Evolutionary conservation across 2,888 invertebrate genomes (phyloP), one percentile per base, ranked within the genome.

Genomic region (Parnassius apollo): DNA sequence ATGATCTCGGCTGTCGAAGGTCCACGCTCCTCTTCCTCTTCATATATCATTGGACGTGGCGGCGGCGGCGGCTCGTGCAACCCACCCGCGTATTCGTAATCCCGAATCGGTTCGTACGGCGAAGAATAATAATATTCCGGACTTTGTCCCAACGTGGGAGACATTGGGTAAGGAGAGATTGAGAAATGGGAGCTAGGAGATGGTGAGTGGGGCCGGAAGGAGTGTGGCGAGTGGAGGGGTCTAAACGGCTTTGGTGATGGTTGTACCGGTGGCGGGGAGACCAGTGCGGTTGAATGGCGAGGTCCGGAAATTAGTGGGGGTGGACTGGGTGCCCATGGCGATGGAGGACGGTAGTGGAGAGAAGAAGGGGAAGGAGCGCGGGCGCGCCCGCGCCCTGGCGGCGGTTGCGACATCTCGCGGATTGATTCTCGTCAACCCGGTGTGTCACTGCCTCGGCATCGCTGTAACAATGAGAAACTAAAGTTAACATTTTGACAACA

Each of bases 1-100:
- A 98, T 97, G 75, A 97, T 97, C 86, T 97, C 97, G 55, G 97
- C 97, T 18, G 97, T 97, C 65, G 97, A 96, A 10, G 96, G 96
- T 53, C 97, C 96, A 71, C 95, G 93, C 69, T 95, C 95, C 79
- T 95, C 96, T 63, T 96, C 95, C 76, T 94, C 94, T 69, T 94
- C 92, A 73, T 93, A 93, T 68, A 93, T 92, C 92, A 93, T 90
- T 70, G 93, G 93, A 74, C 94, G 93, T 70, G 93, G 94, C 69
- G 95, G 96, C 71, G 96, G 96, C 71, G 93, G 94, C 69, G 95
- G 96, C 81, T 96, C 96, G 76, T 96, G 76, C 1, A 96, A 96
- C 70, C 95, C 95, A 69, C 96, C 96, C 71, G 96, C 94, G 81
- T 94, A 95, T 78, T 95, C 95, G 77, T 93, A 94, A 73, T 95